Conservation (phyloP, 2,113 vertebrate species). For the Xiphias gladius region DNA sequence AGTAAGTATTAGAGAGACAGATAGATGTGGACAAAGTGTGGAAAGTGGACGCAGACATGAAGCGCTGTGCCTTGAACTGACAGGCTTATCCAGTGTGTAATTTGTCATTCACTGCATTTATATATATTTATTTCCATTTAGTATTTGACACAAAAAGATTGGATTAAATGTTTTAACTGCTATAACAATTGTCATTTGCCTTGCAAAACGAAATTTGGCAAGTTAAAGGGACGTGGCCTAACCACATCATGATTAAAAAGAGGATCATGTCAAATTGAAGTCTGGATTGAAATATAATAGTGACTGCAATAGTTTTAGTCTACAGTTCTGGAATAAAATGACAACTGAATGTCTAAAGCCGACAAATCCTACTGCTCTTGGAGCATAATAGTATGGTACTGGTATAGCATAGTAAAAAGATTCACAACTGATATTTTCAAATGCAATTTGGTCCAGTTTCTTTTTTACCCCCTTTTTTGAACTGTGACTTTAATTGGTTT, state of each 20-base stretch:
- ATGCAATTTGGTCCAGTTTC: constrained; percentile 11
- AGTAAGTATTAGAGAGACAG: constrained; percentile 51
- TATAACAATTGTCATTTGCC: neutral
- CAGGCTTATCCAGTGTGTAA: constrained; percentile 2
- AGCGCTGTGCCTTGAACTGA: constrained; percentile 39
- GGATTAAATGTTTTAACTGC: neutral
- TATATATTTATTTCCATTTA: constrained; percentile 2
- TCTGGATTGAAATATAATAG: constrained; percentile 15
- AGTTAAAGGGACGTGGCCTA: constrained; percentile 15
- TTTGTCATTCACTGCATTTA: constrained; percentile 37
- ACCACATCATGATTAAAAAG: constrained; percentile 17
- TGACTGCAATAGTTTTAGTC: constrained; percentile 23
- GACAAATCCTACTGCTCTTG: neutral
- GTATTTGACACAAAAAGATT: neutral
- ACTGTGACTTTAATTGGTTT: constrained; percentile 41
- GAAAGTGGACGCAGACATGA: constrained; percentile 43
- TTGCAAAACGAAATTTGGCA: neutral
- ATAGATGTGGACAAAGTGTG: constrained; percentile 52
- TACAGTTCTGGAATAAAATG: constrained; percentile 1
- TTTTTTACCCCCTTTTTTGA: constrained; percentile 48
- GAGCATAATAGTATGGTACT: neutral
- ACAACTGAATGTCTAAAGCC: neutral
- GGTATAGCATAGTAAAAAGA: neutral
- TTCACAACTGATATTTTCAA: neutral
- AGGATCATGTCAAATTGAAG: too few species aligned